Conservation (phyloP, 2,113 vertebrate species). For the Elanus axillaris region DNA sequence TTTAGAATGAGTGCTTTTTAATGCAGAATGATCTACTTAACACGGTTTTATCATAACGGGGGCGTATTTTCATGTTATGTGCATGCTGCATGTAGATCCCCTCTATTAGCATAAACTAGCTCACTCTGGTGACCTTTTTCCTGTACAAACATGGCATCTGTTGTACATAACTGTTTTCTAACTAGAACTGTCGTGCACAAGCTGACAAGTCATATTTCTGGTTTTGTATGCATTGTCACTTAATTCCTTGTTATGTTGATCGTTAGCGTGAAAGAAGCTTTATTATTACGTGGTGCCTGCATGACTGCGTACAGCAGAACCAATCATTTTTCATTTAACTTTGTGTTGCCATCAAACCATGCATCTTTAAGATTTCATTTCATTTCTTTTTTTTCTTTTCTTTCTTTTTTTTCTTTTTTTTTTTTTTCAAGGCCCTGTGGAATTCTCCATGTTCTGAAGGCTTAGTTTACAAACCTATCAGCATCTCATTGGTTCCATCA, state of each 20-base stretch:
- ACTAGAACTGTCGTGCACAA: not conserved
- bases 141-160: not conserved
- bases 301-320: not conserved
- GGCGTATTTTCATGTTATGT: not conserved
- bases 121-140: not conserved
- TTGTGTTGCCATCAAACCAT: conserved; percentile 48
- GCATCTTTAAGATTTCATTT: conserved; percentile 59
- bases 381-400: conserved; percentile 1
- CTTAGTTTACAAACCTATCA: conserved; percentile 77
- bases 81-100: not conserved
- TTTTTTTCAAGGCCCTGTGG: conserved; percentile 77
- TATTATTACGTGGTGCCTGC: not conserved
- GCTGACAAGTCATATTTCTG: not conserved
- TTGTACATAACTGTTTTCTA: not conserved
- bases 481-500: conserved; percentile 72
- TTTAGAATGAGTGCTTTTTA: not conserved
- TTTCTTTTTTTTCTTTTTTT: conserved; percentile 33
- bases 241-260: not conserved
- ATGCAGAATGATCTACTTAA: not conserved
- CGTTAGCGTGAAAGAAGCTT: not conserved
- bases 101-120: not conserved
- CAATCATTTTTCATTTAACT: not conserved
- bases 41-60: not conserved
- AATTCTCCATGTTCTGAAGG: conserved; percentile 77
- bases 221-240: not conserved